Evolutionary conservation across 2,888 invertebrate genomes (phyloP), one percentile per base, ranked within the genome.

Genomic region (Linnaemya vulpina): DNA sequence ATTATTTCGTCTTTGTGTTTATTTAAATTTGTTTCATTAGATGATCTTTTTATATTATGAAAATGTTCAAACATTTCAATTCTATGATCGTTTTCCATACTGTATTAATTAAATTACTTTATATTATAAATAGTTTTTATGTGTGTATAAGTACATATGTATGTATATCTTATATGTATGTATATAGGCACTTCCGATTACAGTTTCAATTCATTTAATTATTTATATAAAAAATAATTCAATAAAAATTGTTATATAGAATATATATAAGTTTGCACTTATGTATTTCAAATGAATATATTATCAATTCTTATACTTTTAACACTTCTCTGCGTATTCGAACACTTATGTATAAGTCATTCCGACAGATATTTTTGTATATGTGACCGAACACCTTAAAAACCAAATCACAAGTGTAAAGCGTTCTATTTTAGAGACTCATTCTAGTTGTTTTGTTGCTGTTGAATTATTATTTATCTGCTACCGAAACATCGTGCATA

Each of bases 351-450:
- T 30, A 30, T 60, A 75, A 77, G 46, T 78, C 63, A 70, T 74
- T 84, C 70, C 77, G 78, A 78, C 74, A 46, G 70, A 30, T 84
- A 51, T 49, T 58, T 80, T 70, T 68, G 55, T 76, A 68, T 22
- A 67, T 78, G 73, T 81, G 84, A 81, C 90, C 89, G 90, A 89
- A 90, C 91, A 89, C 90, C 89, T 90, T 90, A 89, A 89, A 91
- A 90, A 90, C 90, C 89, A 91, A 91, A 91, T 89, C 89, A 90
- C 91, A 91, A 91, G 91, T 91, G 91, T 91, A 90, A 90, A 89
- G 89, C 90, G 91, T 91, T 91, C 91, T 91, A 90, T 88, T 89
- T 90, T 87, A 88, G 87, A 88, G 87, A 88, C 89, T 90, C 87
- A 89, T 91, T 90, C 90, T 91, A 90, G 88, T 89, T 84, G 84